phyloP scores from a whole-genome alignment of 1,140 invertebrate genomes.

The Nasonia longicornis region DNA sequence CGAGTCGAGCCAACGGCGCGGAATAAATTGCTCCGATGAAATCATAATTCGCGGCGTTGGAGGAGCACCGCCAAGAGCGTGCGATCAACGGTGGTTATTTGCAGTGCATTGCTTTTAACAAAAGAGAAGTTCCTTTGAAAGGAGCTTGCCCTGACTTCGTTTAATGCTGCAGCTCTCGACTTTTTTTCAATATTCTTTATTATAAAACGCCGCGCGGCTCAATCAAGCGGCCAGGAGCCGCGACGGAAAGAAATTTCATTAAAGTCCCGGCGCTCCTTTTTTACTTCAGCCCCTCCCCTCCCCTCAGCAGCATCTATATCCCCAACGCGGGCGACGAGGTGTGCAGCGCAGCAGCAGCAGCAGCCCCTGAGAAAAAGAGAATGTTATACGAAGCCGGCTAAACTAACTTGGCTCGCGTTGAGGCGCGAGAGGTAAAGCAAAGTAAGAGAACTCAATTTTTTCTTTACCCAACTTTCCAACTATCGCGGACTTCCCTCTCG shows the following conservation, averaged over 20 bases:
- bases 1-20: background rate
- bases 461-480: slow-evolving; percentile 24
- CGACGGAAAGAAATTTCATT: slow-evolving; percentile 32
- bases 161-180: background rate
- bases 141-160: background rate
- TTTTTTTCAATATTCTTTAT: background rate
- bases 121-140: too few relatives aligned
- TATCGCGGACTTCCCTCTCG: background rate
- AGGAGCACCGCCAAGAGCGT: too few relatives aligned
- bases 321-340: background rate
- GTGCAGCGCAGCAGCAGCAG: background rate
- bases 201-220: slow-evolving; percentile 7
- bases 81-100: background rate
- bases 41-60: too few relatives aligned
- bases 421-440: slow-evolving; percentile 33
- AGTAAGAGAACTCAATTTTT: slow-evolving; percentile 39
- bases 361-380: background rate
- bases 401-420: slow-evolving; percentile 32
- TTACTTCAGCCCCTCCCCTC: background rate
- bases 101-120: background rate
- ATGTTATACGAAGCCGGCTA: slow-evolving; percentile 27
- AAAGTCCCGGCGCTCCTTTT: slow-evolving; percentile 9
- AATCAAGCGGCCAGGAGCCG: slow-evolving; percentile 30
- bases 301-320: background rate
- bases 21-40: background rate